Conservation (phyloP, 1,140 invertebrate species). For the Caenorhabditis latens region DNA sequence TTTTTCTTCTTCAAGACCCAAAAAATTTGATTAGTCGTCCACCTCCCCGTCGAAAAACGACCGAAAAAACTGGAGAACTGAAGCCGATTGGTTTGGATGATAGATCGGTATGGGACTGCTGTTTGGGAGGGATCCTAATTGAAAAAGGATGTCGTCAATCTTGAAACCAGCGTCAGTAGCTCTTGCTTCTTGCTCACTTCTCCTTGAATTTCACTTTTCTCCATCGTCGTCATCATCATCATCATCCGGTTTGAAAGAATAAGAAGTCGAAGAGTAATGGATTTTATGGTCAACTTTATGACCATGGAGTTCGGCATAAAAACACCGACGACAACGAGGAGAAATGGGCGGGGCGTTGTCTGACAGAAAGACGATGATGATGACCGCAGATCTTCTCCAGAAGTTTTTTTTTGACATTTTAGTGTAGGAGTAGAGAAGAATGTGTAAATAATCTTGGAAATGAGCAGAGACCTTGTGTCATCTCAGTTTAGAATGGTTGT, state of each 20-base stretch:
- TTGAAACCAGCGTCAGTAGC: neutral
- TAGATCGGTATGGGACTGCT: neutral
- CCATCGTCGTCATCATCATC: neutral
- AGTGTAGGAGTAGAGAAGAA: neutral
- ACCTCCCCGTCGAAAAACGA: neutral
- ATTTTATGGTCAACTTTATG: conserved; percentile 53
- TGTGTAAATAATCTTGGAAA: neutral
- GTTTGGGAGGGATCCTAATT: neutral
- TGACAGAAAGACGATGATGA: neutral
- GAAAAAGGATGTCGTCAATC: conserved; percentile 55
- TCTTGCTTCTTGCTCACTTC: neutral
- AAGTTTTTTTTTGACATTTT: neutral
- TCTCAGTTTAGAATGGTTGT: no score
- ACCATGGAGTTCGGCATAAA: conserved; percentile 32
- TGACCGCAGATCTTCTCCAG: conserved; percentile 12
- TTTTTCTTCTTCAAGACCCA: no score
- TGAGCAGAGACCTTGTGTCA: neutral
- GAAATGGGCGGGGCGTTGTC: neutral
- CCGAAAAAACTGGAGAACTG: neutral
- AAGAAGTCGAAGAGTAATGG: conserved; percentile 44
- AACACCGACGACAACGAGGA: neutral
- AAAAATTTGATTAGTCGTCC: conserved; percentile 13
- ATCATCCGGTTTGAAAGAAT: conserved; percentile 6
- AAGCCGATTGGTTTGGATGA: neutral
- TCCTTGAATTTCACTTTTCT: neutral